Conservation (phyloP, 2,888 invertebrate species). For the Andricus curvator region DNA sequence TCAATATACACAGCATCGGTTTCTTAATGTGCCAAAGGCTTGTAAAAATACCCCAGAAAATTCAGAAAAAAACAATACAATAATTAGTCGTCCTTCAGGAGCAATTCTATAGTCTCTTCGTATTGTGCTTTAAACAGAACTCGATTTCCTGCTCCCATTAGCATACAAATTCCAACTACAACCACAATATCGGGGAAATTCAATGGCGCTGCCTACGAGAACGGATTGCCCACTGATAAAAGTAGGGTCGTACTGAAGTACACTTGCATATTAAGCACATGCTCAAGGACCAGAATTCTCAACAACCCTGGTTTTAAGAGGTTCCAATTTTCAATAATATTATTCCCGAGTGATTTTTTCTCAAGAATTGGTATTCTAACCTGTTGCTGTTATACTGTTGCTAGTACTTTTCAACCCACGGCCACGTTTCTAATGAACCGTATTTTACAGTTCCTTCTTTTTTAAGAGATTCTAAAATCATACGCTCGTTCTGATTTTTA, state of each 20-base stretch:
- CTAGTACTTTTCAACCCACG: background rate
- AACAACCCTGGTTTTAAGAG: background rate
- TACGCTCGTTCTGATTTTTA: background rate
- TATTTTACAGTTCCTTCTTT: background rate
- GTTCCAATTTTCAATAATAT: background rate
- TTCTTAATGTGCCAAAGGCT: background rate
- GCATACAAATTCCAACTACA: slow-evolving; percentile 50
- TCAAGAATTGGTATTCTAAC: slow-evolving; percentile 12
- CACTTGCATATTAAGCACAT: slow-evolving; percentile 8
- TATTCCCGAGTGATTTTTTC: background rate
- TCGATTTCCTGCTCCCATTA: slow-evolving; percentile 53
- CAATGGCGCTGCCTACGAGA: slow-evolving; percentile 16
- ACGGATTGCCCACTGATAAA: slow-evolving; percentile 19
- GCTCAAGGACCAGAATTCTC: background rate
- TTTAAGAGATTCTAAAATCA: background rate
- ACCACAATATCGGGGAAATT: slow-evolving; percentile 48
- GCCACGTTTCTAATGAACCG: too few relatives aligned
- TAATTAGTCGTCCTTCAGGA: background rate
- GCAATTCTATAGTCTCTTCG: background rate
- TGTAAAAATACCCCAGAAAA: background rate
- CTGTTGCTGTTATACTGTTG: slow-evolving; percentile 22
- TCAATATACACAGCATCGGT: background rate
- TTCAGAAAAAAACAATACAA: background rate
- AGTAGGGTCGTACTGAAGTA: slow-evolving; percentile 1
- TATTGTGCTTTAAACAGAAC: slow-evolving; percentile 11